Conservation (phyloP, 2,888 invertebrate species). For the Bembecia ichneumoniformis region DNA sequence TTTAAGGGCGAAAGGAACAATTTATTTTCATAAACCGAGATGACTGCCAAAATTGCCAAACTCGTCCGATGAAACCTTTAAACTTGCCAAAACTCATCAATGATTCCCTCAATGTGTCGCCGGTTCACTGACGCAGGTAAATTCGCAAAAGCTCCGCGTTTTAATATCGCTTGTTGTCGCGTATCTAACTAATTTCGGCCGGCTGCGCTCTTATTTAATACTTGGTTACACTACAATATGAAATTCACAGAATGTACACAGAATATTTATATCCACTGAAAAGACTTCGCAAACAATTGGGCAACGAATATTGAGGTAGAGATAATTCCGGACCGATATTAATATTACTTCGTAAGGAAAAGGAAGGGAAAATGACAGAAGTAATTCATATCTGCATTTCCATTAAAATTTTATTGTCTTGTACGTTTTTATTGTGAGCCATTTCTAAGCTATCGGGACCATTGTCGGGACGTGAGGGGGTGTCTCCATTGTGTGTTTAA, state of each 20-base stretch:
- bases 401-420: constrained; percentile 47
- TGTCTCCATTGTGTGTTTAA: constrained; percentile 48
- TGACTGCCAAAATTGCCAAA: no score
- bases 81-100: no score
- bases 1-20: no score
- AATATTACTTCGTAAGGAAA: constrained; percentile 8
- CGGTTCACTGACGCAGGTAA: no score
- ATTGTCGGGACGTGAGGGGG: constrained; percentile 42
- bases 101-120: no score
- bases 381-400: constrained; percentile 47
- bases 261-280: background rate
- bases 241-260: background rate
- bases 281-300: background rate
- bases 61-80: no score
- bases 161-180: no score
- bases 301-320: background rate
- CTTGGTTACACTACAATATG: background rate
- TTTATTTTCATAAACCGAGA: no score
- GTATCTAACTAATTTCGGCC: no score
- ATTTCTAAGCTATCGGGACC: constrained; percentile 56
- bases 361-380: constrained; percentile 25
- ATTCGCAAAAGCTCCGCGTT: no score
- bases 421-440: constrained; percentile 54
- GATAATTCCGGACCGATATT: constrained; percentile 10
- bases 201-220: no score